Base-by-base conservation (phyloP, 2,113 vertebrate species). In the Crypturellus undulatus region DNA sequence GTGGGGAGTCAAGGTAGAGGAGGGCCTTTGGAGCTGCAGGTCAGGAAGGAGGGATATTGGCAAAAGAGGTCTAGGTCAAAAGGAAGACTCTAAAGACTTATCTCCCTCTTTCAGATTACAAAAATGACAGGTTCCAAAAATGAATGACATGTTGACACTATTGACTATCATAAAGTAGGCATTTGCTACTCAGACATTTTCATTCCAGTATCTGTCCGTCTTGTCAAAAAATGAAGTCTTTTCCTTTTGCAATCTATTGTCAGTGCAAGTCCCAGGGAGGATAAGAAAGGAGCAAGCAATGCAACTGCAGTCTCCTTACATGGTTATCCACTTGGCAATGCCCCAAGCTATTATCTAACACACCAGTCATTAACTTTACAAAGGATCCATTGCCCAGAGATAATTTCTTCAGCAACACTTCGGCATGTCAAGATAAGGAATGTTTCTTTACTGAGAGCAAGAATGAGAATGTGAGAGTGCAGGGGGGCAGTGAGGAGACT, bases 391-490 rank as follows among this genome's bases (percentile, higher is more conserved):
- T 95, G 95, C 96, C 87, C 89, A 91, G 79, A 97, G 96, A 96
- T 97, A 95, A 97, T 96, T 96, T 96, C 96, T 96, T 96, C 96
- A 96, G 89, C 89, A 94, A 96, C 96, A 97, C 94, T 96, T 97
- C 15, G 96, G 76, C 92, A 87, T 95, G 96, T 96, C 97, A 96
- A 95, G 96, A 97, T 97, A 96, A 97, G 72, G 87, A 94, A 91
- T 84, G 86, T 84, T 96, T 78, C 80, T 90, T 89, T 89, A 84
- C 90, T 93, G 70, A 93, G 65, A 79, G 75, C 58, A 83, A 77
- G 76, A 92, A 21, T 80, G 75, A 94, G 89, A 86, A 84, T 82
- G 64, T 90, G 78, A 62, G 76, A 84, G 65, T 34, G 43, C 32
- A 20, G 36, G 17, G 8, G 22, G 8, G 26, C 52, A 79, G 81